A percentile compares a stretch with the other conserved stretches of the same genome.
Evolutionary conservation across 2,797 vertebrate genomes (phyloP).

Genomic region (Ctenopoma kingsleyae): DNA sequence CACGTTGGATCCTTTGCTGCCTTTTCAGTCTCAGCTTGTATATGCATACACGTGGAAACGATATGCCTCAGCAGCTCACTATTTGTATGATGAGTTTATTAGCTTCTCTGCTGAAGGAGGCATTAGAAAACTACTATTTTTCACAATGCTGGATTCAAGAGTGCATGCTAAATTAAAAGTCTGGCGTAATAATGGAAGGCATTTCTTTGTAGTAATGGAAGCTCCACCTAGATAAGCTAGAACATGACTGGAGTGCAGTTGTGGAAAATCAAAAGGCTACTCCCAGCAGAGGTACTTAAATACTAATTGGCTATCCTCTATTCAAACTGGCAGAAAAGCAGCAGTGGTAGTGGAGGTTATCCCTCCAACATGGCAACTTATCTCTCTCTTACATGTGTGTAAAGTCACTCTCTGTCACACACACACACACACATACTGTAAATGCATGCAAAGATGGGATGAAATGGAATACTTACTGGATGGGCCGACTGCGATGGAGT

Average conservation of each 20-base stretch:
- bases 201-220: conserved; percentile 17
- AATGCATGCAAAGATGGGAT: conserved; percentile 77
- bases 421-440: conserved; percentile 20
- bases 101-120: conserved; percentile 1
- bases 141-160: background rate
- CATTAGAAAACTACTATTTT: background rate
- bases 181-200: background rate
- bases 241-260: conserved; percentile 10
- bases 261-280: conserved; percentile 16
- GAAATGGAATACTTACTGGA: conserved; percentile 90
- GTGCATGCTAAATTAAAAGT: conserved; percentile 11
- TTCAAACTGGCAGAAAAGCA: conserved; percentile 23
- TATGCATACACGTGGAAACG: background rate
- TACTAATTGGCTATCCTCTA: conserved; percentile 18
- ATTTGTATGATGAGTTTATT: background rate
- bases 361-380: conserved; percentile 9
- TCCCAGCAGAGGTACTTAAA: conserved; percentile 22
- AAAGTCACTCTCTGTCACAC: background rate
- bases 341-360: background rate
- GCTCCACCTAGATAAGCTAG: conserved; percentile 12
- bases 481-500: conserved; percentile 84
- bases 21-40: background rate
- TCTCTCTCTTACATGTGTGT: background rate
- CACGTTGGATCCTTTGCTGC: background rate
- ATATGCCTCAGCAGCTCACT: background rate